Conservation (phyloP, 92 coral and sea anemone genomes). For the Pocillopora grandis region DNA sequence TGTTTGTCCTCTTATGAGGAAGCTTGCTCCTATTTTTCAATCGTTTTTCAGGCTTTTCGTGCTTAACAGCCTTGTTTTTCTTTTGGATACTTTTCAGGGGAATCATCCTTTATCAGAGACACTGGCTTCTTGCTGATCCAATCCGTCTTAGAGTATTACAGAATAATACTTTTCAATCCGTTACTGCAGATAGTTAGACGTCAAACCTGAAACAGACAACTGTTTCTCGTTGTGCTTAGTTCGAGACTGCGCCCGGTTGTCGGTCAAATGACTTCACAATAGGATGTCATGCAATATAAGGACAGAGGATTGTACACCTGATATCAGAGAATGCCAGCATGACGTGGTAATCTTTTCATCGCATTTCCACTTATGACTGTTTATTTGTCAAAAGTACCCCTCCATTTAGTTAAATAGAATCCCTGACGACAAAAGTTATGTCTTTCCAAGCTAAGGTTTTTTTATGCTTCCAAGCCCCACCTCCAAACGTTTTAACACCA, state of each 20-base stretch:
- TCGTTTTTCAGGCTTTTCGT: conserved; percentile 41
- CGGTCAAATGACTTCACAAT: not conserved
- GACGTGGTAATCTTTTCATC: conserved; percentile 15
- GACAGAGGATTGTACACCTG: not conserved
- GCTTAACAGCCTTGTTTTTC: conserved; percentile 39
- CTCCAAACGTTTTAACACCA: not conserved
- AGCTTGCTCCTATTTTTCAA: conserved; percentile 22
- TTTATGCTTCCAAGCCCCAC: not conserved
- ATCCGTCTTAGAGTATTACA: not conserved
- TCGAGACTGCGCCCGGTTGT: not conserved
- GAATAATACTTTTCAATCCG: not conserved
- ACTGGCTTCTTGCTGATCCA: not conserved
- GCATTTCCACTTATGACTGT: not conserved
- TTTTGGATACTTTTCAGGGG: conserved; percentile 32
- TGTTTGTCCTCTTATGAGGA: conserved; percentile 9
- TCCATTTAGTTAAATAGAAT: not conserved
- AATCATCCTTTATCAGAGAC: conserved; percentile 11
- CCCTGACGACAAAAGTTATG: not conserved
- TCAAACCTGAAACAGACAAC: not conserved
- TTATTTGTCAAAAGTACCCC: not conserved
- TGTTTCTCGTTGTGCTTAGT: not conserved
- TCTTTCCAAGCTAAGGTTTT: not conserved
- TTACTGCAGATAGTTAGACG: not conserved
- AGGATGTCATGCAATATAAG: conserved; percentile 1
- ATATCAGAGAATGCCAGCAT: conserved; percentile 14